phyloP scores from a whole-genome alignment of 1,140 invertebrate genomes.

The Ceratosolen fusciceps region DNA sequence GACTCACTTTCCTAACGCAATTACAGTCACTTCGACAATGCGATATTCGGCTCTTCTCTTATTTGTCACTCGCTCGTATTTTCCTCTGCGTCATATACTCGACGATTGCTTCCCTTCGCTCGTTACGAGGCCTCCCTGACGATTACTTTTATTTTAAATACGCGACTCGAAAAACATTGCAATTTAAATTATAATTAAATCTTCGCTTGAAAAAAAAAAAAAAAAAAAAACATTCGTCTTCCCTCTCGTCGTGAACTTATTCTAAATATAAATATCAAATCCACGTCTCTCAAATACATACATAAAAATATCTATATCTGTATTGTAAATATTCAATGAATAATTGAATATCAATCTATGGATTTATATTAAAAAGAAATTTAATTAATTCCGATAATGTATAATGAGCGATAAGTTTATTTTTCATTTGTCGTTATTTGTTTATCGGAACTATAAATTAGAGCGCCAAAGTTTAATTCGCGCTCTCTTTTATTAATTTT shows the following conservation, averaged over 20 bases:
- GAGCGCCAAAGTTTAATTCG: background rate
- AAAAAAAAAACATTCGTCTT: too few species aligned
- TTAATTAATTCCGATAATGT: too few species aligned
- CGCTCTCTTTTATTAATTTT: background rate
- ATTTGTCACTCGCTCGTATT: slow-evolving; percentile 36
- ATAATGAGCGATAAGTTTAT: background rate
- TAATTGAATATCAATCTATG: too few species aligned
- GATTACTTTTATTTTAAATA: background rate
- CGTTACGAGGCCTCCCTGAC: background rate
- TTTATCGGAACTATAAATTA: background rate
- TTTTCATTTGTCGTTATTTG: background rate
- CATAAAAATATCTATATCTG: too few species aligned
- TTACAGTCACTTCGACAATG: slow-evolving; percentile 21
- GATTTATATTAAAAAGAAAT: too few species aligned
- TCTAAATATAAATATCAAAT: too few species aligned
- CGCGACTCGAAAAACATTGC: background rate
- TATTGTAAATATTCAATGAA: too few species aligned
- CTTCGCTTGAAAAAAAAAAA: too few species aligned
- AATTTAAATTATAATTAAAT: slow-evolving; percentile 7
- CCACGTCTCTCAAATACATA: too few species aligned
- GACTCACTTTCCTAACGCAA: slow-evolving; percentile 41
- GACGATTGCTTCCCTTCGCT: slow-evolving; percentile 27
- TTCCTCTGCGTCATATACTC: slow-evolving; percentile 41
- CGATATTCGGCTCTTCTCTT: slow-evolving; percentile 42
- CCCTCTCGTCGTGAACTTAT: too few species aligned